Conservation (phyloP, 53 echinoderm and acorn worm species). For the Echinarachnius parma region DNA sequence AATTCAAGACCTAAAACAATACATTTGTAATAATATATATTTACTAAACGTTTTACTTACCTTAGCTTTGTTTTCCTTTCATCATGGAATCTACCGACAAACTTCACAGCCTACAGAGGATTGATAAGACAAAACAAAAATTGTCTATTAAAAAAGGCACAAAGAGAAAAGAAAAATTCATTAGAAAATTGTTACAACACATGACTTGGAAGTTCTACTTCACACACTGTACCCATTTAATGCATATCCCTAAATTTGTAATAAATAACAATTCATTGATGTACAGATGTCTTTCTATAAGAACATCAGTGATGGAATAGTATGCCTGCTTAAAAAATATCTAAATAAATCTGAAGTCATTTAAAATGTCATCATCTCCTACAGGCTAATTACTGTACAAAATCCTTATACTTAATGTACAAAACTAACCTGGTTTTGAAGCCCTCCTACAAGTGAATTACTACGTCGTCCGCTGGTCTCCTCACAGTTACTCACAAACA, state of each 20-base stretch:
- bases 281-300: too few relatives aligned
- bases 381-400: too few relatives aligned
- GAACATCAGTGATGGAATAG: too few relatives aligned
- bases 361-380: too few relatives aligned
- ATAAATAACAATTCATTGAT: too few relatives aligned
- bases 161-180: not conserved
- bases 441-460: slow-evolving; percentile 81
- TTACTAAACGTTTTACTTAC: slow-evolving; percentile 64
- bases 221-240: not conserved
- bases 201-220: not conserved
- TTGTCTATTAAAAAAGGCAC: slow-evolving; percentile 19
- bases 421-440: slow-evolving; percentile 83
- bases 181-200: not conserved
- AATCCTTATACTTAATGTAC: too few relatives aligned
- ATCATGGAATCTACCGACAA: slow-evolving; percentile 95
- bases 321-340: too few relatives aligned
- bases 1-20: too few relatives aligned
- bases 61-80: slow-evolving; percentile 94
- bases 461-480: slow-evolving; percentile 69
- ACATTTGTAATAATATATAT: too few relatives aligned
- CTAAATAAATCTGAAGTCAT: too few relatives aligned
- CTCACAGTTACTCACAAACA: slow-evolving; percentile 83
- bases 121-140: not conserved
- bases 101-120: slow-evolving; percentile 79
- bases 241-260: too few relatives aligned